Conservation (phyloP, 2,797 vertebrate species). For the Argentina silus region DNA sequence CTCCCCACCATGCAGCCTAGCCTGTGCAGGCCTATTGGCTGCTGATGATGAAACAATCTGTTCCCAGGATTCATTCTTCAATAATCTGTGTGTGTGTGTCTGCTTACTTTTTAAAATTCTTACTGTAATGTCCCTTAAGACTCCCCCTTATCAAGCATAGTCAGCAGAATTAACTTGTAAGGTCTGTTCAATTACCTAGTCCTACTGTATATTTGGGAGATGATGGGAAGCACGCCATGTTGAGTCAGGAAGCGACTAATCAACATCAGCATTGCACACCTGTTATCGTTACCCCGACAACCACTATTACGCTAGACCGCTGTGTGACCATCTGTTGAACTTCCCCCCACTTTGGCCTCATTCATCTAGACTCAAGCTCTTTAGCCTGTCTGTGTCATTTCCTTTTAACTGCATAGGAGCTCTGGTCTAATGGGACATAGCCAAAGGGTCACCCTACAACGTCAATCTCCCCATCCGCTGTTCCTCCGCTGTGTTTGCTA, state of each 20-base stretch:
- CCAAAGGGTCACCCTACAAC: background rate
- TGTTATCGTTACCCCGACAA: background rate
- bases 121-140: background rate
- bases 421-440: no score
- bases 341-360: background rate
- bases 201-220: no score
- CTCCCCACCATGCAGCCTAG: background rate
- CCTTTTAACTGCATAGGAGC: background rate
- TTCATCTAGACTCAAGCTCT: background rate
- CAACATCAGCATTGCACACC: conserved; percentile 1
- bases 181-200: no score
- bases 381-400: background rate
- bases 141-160: background rate
- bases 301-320: background rate
- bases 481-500: background rate
- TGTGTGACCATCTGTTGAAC: background rate
- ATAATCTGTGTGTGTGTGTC: conserved; percentile 33
- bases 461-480: background rate
- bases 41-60: conserved; percentile 36
- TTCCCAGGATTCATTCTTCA: conserved; percentile 23
- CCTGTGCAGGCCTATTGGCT: conserved; percentile 41
- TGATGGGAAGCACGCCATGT: no score
- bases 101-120: background rate
- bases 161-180: background rate
- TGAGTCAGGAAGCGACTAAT: no score